Base-by-base conservation (phyloP, 2,888 invertebrate species). In the Diloba caeruleocephala region DNA sequence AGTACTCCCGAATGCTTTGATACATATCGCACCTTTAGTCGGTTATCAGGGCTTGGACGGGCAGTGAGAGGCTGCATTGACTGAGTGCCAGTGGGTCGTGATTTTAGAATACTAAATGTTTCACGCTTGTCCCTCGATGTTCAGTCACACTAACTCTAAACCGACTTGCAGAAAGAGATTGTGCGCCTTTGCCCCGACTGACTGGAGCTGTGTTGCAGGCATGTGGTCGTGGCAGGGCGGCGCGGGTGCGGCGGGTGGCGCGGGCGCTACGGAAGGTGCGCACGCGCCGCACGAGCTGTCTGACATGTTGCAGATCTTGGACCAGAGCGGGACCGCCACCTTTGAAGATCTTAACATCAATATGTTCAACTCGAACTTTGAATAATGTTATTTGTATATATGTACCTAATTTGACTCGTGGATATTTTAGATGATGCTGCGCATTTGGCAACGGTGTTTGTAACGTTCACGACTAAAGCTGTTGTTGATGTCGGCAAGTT, bases 221-320 rank as follows among this genome's bases (percentile, higher is more conserved):
- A 96, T 97, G 96, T 97, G 97, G 97, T 95, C 96, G 76, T 97
- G 97, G 97, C 96, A 96, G 78, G 93, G 94, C 73, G 94, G 94
- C 82, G 79, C 75, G 46, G 76, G 65, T 3, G 73, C 71, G 25
- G 76, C 74, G 76, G 85, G 79, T 76, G 68, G 88, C 81, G 74
- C 63, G 43, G 71, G 51, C 44, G 66, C 73, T 3, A 73, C 78
- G 19, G 88, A 85, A 55, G 88, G 81, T 0, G 78, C 85, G 25
- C 95, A 95, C 49, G 95, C 95, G 31, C 95, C 96, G 29, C 94
- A 94, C 64, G 98, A 98, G 91, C 95, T 98, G 49, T 97, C 97
- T 10, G 98, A 98, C 80, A 98, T 98, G 98, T 93, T 98, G 76
- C 98, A 98, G 90, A 98, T 98, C 96, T 92, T 98, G 49, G 97